phyloP scores from a whole-genome alignment of 2,888 invertebrate genomes.

The Mechanitis messenoides region DNA sequence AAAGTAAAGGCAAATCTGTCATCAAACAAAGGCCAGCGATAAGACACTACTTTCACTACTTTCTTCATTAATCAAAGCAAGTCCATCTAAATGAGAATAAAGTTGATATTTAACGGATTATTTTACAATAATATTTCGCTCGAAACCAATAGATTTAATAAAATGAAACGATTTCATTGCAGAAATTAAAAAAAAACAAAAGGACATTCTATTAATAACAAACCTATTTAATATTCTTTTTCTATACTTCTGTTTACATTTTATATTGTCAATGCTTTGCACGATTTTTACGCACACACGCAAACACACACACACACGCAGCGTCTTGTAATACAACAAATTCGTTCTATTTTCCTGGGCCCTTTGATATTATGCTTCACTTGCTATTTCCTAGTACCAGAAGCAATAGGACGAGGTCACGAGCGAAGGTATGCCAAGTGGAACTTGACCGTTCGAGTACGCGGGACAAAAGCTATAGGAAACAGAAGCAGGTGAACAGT shows the following conservation, averaged over 20 bases:
- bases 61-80: conserved; percentile 60
- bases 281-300: too few species aligned
- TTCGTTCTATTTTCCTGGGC: too few species aligned
- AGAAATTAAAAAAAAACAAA: too few species aligned
- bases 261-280: too few species aligned
- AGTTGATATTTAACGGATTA: conserved; percentile 35
- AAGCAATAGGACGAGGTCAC: conserved; percentile 16
- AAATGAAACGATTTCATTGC: too few species aligned
- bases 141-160: too few species aligned
- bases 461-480: conserved; percentile 17
- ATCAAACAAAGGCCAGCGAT: conserved; percentile 45
- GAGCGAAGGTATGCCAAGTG: conserved; percentile 19
- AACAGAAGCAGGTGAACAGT: not conserved
- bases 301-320: too few species aligned
- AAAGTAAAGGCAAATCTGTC: conserved; percentile 40
- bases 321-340: too few species aligned
- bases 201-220: too few species aligned
- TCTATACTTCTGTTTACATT: too few species aligned
- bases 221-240: too few species aligned
- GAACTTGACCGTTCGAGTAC: conserved; percentile 20
- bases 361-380: too few species aligned
- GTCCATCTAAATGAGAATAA: conserved; percentile 55
- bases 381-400: conserved; percentile 7
- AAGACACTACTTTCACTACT: conserved; percentile 46
- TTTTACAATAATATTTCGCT: conserved; percentile 22